Base-by-base conservation (phyloP, 2,797 vertebrate genomes). In the Xiphorhynchus erythropygius region DNA sequence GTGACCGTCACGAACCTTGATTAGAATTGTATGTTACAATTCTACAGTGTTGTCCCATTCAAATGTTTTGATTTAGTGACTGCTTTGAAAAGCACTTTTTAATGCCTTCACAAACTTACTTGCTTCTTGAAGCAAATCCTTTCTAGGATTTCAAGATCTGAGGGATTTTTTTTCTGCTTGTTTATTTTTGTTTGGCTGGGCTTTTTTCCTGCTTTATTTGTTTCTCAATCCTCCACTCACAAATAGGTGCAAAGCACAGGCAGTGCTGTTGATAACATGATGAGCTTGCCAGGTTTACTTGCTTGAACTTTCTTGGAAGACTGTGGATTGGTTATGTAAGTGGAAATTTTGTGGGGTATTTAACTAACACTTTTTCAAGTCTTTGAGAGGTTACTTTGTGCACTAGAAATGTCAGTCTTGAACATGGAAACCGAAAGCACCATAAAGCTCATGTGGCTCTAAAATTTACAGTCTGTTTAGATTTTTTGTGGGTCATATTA, bases 261-360 rank as follows among this genome's bases (percentile, higher is more conserved):
- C 70, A 87, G 49, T 87, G 33, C 30, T 68, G 76, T 84, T 93
- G 70, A 18, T 65, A 80, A 57, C 17, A 21, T 24, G 28, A 33
- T 82, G 57, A 84, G 28, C 33, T 80, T 83, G 65, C 52, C 73
- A 57, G n/a, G 37, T 87, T 84, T 81, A 46, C 59, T 87, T 89
- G 53, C 47, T 94, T 85, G 37, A 94, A 75, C 56, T 92, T 81
- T 67, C 82, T 86, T 85, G 80, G 55, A 94, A 86, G 80, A 11
- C 47, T 49, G 11, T 70, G 41, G 42, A 88, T 89, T 73, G 42
- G 37, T 96, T 93, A 76, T 80, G 8, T 84, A 89, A 95, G 35
- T 23, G 44, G 52, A 86, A 93, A 79, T 84, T 86, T 77, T 86
- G 44, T 84, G 42, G 56, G 69, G 64, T 93, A 73, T 80, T 90